Evolutionary conservation across 2,113 vertebrate genomes (phyloP).

Genomic region (Pelvicachromis taeniatus): DNA sequence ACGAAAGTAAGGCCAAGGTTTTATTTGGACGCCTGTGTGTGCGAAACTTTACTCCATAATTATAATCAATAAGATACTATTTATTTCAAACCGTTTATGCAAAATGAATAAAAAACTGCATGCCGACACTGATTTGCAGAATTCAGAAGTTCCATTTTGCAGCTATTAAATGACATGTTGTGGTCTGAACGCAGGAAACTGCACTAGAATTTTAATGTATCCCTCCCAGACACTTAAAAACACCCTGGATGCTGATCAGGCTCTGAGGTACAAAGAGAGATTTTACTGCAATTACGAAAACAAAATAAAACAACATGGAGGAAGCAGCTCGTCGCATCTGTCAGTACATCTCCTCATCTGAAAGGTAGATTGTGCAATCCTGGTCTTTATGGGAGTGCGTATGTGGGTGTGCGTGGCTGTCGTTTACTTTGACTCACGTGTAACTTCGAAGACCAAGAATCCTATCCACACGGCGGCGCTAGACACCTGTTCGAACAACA

Average conservation of each 20-base stretch:
- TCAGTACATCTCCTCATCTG: constrained; percentile 19
- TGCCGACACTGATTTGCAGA: neutral
- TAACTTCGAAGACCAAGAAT: neutral
- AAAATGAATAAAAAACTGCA: neutral
- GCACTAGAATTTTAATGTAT: neutral
- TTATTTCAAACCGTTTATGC: neutral
- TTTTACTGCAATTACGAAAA: constrained; percentile 30
- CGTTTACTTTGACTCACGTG: neutral
- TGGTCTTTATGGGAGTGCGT: neutral
- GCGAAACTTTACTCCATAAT: neutral
- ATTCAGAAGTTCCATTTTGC: neutral
- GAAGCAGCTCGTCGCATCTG: constrained; percentile 39
- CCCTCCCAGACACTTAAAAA: neutral
- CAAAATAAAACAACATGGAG: constrained; percentile 21
- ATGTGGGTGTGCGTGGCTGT: neutral
- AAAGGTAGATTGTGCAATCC: constrained; percentile 7
- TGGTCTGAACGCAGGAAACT: neutral
- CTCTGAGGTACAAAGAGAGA: neutral
- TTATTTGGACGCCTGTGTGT: neutral
- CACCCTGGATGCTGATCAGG: neutral
- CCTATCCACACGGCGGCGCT: constrained; percentile 57
- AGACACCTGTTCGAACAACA: neutral
- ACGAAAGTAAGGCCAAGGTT: neutral
- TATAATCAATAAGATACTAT: neutral
- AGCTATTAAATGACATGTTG: neutral